Percentiles rank a stretch among this genome's conserved stretches.
These are phyloP conservation scores for Drosophila sturtevanti DNA, from an alignment of 1,140 invertebrate species.

Conservation along the genomic window DNA sequence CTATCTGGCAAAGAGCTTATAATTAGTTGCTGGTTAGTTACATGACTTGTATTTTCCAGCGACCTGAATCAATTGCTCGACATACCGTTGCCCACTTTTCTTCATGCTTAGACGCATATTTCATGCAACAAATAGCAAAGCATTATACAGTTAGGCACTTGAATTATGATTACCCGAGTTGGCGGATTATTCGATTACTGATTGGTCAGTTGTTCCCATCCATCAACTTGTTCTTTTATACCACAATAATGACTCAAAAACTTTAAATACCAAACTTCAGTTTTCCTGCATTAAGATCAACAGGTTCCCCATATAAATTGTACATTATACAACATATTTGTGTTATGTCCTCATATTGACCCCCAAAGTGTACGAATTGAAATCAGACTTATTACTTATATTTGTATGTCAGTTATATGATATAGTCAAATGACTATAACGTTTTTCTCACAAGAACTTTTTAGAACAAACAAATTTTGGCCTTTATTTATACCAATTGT, in stretches of 20 bases:
- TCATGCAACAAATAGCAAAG: conserved; percentile 38
- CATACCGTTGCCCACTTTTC: conserved; percentile 46
- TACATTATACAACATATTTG: no score
- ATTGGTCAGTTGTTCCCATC: neutral
- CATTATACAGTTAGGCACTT: conserved; percentile 26
- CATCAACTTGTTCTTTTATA: neutral
- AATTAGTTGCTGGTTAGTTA: conserved; percentile 47
- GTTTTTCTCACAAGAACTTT: no score
- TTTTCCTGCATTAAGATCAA: no score
- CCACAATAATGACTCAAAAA: neutral
- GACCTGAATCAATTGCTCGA: conserved; percentile 67
- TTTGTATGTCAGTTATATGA: no score
- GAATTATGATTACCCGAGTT: neutral
- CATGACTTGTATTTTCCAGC: conserved; percentile 38
- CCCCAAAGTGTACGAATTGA: no score
- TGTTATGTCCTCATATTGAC: no score
- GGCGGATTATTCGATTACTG: conserved; percentile 2
- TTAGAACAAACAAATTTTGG: no score
- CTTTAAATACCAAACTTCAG: no score
- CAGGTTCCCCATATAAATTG: no score
- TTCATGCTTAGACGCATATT: conserved; percentile 53
- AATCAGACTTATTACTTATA: no score
- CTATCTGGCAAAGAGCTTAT: conserved; percentile 48
- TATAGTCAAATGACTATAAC: no score
- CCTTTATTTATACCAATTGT: no score